Percentiles rank a stretch among this genome's conserved stretches.
These are phyloP conservation scores for Graphium colonna DNA, from an alignment of 2,888 invertebrate species.

Conservation along the genomic window DNA sequence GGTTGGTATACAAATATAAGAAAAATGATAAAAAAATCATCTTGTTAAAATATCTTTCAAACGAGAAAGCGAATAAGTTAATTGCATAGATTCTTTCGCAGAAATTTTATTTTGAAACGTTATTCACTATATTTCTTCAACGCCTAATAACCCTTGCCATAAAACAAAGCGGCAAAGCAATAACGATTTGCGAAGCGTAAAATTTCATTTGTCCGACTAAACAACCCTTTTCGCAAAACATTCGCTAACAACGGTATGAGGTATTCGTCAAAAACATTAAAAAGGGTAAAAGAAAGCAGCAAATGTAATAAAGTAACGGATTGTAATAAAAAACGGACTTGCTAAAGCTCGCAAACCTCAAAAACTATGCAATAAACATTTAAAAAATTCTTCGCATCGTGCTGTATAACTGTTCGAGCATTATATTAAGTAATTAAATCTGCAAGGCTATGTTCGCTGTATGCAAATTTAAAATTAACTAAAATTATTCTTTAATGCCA, in stretches of 20 bases:
- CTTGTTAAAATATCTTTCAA: too few relatives aligned
- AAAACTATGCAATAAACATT: slow-evolving; percentile 45
- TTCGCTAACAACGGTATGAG: slow-evolving; percentile 39
- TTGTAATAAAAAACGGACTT: slow-evolving; percentile 43
- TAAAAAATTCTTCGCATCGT: slow-evolving; percentile 35
- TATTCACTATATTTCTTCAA: slow-evolving; percentile 5
- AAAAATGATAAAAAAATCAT: too few relatives aligned
- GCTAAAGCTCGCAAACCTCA: slow-evolving; percentile 47
- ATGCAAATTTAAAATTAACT: not conserved
- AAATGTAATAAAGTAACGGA: slow-evolving; percentile 38
- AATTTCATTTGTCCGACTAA: slow-evolving; percentile 24
- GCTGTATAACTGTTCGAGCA: slow-evolving; percentile 53
- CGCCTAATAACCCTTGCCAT: slow-evolving; percentile 4
- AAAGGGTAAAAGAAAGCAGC: slow-evolving; percentile 13
- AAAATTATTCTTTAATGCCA: not conserved
- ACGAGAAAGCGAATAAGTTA: too few relatives aligned
- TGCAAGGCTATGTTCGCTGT: slow-evolving; percentile 6
- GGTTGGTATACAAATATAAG: too few relatives aligned
- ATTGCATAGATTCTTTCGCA: not conserved
- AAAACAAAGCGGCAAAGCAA: slow-evolving; percentile 10
- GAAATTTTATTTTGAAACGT: not conserved
- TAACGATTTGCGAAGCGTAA: slow-evolving; percentile 21
- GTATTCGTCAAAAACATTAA: slow-evolving; percentile 1
- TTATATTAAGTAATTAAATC: slow-evolving; percentile 37
- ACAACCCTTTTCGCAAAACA: slow-evolving; percentile 58